These are phyloP conservation scores for Gryllus longicercus DNA, from an alignment of 2,888 invertebrate genomes.

Conservation along the genomic window DNA sequence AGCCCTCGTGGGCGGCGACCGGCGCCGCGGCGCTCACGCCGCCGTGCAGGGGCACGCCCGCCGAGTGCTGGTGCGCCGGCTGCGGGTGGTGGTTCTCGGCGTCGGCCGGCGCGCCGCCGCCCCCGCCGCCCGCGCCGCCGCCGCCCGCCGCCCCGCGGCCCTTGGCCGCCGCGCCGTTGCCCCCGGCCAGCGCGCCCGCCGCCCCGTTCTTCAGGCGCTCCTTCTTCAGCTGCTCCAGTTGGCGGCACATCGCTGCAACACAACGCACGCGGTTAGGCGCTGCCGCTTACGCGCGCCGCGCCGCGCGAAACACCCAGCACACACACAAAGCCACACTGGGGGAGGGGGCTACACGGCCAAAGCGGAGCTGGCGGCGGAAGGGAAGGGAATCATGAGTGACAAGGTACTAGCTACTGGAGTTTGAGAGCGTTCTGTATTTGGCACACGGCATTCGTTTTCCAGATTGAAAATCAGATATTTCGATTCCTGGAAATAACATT, in stretches of 20 bases:
- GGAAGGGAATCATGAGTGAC: too few relatives aligned
- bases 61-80: slow-evolving; percentile 23
- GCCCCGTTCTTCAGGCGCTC: slow-evolving; percentile 61
- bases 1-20: slow-evolving; percentile 42
- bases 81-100: slow-evolving; percentile 38
- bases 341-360: too few relatives aligned
- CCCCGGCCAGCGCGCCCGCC: slow-evolving; percentile 34
- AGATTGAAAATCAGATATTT: too few relatives aligned
- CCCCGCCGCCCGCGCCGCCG: slow-evolving; percentile 38
- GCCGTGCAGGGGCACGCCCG: slow-evolving; percentile 29
- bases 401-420: too few relatives aligned
- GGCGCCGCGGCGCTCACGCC: slow-evolving; percentile 29
- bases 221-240: slow-evolving; percentile 69
- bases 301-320: neutral
- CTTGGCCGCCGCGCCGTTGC: slow-evolving; percentile 38
- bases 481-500: too few relatives aligned
- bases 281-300: neutral
- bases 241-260: slow-evolving; percentile 65
- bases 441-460: too few relatives aligned
- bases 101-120: slow-evolving; percentile 41
- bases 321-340: neutral
- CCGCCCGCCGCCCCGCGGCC: slow-evolving; percentile 40
- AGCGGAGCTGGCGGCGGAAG: too few relatives aligned
- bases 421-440: too few relatives aligned
- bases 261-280: neutral